Base-by-base conservation (phyloP, 2,797 vertebrate species). In the Mus spretus region DNA sequence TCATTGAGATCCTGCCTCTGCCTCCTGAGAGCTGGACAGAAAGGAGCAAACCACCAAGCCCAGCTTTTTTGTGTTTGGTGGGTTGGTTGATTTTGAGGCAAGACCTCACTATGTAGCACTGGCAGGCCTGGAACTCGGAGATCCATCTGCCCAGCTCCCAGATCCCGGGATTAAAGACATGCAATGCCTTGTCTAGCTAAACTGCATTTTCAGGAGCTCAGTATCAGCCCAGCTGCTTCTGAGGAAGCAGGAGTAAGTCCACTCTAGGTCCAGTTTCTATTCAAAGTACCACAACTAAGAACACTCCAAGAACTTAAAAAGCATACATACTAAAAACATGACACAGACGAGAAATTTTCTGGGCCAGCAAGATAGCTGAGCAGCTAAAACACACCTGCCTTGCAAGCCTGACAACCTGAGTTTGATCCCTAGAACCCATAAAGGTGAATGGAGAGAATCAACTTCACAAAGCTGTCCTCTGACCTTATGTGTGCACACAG, bases 221-320 rank as follows among this genome's bases (percentile, higher is more conserved):
- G 20, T 65, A 53, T 65, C 80, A 89, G 82, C 63, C 78, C 67
- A 83, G 59, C 1, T 93, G 90, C 74, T 91, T 92, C 67, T 75
- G n/a, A 90, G 34, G 17, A 65, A 96, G 92, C 81, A 82, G 0
- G 3, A 94, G 74, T 82, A 95, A 92, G 72, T 34, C 89, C n/a
- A 89, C n/a, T 50, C 31, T 89, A 37, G 82, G 70, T 90, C 88
- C 90, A 79, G 88, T 80, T 96, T 96, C 94, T 95, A 75, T 89
- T 96, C 93, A 80, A 80, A 94, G 72, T 88, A 90, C 61, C 40
- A 95, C 90, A 83, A 81, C 63, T 77, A 86, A 94, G 80, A 94
- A 94, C 22, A 91, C 94, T 74, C 44, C 31, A 96, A 96, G 78
- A 94, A 34, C 84, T 61, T 92, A 53, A 89, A 91, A 90, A 91